Evolutionary conservation across 2,888 invertebrate species (phyloP), one percentile per base, ranked within the genome.

Genomic region (Hermaeophaga mercurialis): DNA sequence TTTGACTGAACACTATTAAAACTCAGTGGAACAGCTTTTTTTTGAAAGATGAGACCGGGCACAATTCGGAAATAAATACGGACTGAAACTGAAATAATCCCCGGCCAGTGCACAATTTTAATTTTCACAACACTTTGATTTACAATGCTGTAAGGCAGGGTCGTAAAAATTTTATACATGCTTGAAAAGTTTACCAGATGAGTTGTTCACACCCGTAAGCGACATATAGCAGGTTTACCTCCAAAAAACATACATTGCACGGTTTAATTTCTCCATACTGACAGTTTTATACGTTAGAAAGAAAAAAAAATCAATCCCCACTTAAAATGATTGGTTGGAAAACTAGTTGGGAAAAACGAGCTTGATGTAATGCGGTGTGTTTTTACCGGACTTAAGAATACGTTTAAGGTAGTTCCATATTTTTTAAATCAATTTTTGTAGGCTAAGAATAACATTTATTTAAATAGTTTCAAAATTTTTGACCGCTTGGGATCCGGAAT

Each of bases 141-240:
- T 53, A 61, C 47, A 44, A 22, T 12, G 24, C 46, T 11, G 41
- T 38, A 47, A 33, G 49, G 54, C 38, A 26, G 34, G 48, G 48
- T 39, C 46, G 54, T 55, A 54, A 61, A 61, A 61, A 49, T 58
- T 49, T 55, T 61, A 50, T 58, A 46, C 53, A 53, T 48, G 45
- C 43, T 56, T 39, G 53, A 26, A 45, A 53, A 53, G 26, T 45
- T 36, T 45, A 45, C 19, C 39, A 50, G 49, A 50, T 45, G 49
- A 49, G 45, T 45, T 57, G 34, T 26, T 41, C 11, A 44, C 43
- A 22, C 28, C 18, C 48, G 31, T 47, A 31, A 38, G 33, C 15
- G 54, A 41, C 41, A 41, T 43, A 31, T 41, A 31, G 36, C 49
- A 24, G 49, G 15, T 39, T 49, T 22, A 24, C 19, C 19, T 47